Evolutionary conservation across 2,797 vertebrate genomes (phyloP), one percentile per base, ranked within the genome.

Genomic region (Trachurus trachurus): DNA sequence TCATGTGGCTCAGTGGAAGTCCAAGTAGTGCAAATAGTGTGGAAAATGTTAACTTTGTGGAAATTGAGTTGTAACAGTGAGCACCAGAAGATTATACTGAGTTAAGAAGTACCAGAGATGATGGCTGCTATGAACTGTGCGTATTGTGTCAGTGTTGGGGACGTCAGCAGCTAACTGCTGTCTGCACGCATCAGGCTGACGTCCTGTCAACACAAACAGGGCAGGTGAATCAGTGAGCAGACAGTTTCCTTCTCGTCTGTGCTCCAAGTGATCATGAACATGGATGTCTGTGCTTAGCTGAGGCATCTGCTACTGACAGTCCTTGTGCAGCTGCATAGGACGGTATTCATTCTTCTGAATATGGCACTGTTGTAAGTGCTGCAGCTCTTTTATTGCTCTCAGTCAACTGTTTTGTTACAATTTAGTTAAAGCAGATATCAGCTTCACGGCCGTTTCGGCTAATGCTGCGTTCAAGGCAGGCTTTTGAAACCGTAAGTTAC

Each of bases 261-360:
- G 45, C 17, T 53, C n/a, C 16, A 16, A 22, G 34, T 53, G n/a
- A 54, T 54, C 9, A 54, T 66, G 54, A 54, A 42, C 42, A 34
- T 67, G 5, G 10, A 67, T 42, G 64, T 40, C n/a, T 66, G n/a
- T 39, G 17, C n/a, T 66, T 17, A 66, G 49, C n/a, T 21, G 49
- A 39, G 54, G 50, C 65, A 54, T 42, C 50, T 67, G 50, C 19
- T 4, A 2, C 50, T 31, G 26, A 57, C 54, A 31, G 54, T 57
- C 22, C 22, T 21, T 2, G 3, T 22, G 19, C 19, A 13, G n/a
- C 21, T 52, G 47, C 39, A 22, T 52, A 31, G n/a, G 47, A 53
- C 13, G 16, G 19, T 6, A 16, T n/a, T 21, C 13, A 15, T 9
- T 26, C 6, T 13, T 39, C 5, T 16, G 39, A 66, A 53, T 39